Conservation (phyloP, 2,113 vertebrate genomes). For the Prionailurus viverrinus region DNA sequence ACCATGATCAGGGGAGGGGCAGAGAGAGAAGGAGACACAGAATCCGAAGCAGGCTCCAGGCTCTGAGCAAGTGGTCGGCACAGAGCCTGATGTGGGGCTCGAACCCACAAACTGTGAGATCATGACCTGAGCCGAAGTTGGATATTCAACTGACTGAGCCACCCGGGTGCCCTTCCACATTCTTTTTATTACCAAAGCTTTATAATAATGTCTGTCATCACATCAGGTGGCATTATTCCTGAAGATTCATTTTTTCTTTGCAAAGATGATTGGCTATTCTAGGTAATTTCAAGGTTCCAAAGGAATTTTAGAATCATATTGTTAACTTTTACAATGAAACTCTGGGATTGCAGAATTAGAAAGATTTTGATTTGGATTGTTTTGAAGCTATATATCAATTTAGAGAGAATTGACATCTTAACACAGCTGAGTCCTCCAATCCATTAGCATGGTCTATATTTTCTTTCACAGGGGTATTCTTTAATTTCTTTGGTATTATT, state of each 20-base stretch:
- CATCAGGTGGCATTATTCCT: background rate
- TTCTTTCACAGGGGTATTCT: background rate
- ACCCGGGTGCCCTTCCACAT: background rate
- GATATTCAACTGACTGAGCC: accelerated
- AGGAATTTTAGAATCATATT: background rate
- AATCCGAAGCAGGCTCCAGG: too few relatives aligned
- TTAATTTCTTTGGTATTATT: background rate
- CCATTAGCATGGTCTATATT: background rate
- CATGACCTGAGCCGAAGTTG: too few relatives aligned
- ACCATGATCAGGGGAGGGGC: too few relatives aligned
- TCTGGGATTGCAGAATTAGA: background rate
- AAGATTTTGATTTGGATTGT: background rate
- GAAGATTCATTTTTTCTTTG: too few relatives aligned
- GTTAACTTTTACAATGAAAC: background rate
- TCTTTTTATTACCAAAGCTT: background rate
- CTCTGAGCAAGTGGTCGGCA: too few relatives aligned
- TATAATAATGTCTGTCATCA: background rate
- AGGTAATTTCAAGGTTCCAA: background rate
- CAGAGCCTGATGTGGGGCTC: too few relatives aligned
- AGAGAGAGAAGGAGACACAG: too few relatives aligned
- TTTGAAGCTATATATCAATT: background rate
- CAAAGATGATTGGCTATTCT: background rate
- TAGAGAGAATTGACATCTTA: background rate
- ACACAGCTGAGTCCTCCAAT: background rate
- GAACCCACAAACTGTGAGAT: too few relatives aligned